Base-by-base conservation (phyloP, 2,797 vertebrate genomes). In the Sphenodon punctatus region DNA sequence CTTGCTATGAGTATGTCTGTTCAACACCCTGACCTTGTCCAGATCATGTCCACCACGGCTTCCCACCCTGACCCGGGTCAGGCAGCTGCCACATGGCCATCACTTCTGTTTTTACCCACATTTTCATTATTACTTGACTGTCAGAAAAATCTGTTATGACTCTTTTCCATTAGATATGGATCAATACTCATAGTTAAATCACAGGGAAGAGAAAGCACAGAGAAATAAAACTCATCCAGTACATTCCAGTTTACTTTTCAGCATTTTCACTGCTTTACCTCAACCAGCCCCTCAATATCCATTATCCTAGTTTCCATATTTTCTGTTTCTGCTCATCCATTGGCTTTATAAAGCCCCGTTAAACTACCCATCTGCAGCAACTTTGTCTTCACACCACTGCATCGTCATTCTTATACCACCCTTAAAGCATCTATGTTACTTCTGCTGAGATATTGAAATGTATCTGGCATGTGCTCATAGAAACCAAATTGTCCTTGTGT, bases 321-420 rank as follows among this genome's bases (percentile, higher is more conserved):
- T 36, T 72, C 80, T 63, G 9, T 65, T 76, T 89, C 64, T 76
- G 61, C 61, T 77, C 22, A 43, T 17, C 16, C 46, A 8, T 56
- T 75, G 48, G n/a, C 67, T 87, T 83, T 91, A 87, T 89, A 89
- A 55, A 81, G 63, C 41, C 51, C 23, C 76, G 79, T 19, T 45
- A 53, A 84, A 67, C 20, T 22, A 1, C 70, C 63, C 67, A 74
- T 65, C 70, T 87, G 73, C 65, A 34, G n/a, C 43, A 45, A 48
- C 19, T 70, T 58, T 60, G 77, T 67, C 56, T 89, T 56, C 80
- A 43, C 48, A 38, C 64, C 71, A 23, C 16, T 42, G 20, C 30
- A 38, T 49, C 79, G 13, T 34, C 27, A 30, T 55, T 48, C 39
- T 25, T 10, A 20, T 32, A 1, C 22, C 4, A 87, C 66, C 5